Evolutionary conservation across 2,888 invertebrate genomes (phyloP).

Genomic region (Helicoverpa assulta): DNA sequence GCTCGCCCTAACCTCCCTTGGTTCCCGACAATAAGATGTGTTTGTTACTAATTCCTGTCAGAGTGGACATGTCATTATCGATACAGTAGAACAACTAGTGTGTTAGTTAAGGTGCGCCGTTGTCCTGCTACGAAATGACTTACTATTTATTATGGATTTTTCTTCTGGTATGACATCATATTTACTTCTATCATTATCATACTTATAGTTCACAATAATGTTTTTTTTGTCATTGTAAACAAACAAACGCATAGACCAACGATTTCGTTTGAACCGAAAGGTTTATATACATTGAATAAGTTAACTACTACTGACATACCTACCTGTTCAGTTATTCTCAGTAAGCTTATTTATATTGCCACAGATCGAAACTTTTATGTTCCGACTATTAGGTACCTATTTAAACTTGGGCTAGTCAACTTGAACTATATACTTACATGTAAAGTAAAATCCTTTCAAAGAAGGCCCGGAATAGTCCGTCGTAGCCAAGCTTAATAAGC

Average conservation of each 20-base stretch:
- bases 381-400: constrained; percentile 2
- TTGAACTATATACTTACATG: neutral
- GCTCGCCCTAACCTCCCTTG: constrained; percentile 56
- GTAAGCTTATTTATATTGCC: constrained; percentile 1
- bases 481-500: neutral
- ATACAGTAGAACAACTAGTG: constrained; percentile 84
- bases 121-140: constrained; percentile 83
- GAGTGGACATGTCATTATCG: constrained; percentile 88
- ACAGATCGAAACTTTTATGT: constrained; percentile 7
- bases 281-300: constrained; percentile 1
- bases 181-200: constrained; percentile 32
- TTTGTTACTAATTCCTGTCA: constrained; percentile 78
- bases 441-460: neutral
- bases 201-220: neutral
- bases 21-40: constrained; percentile 73
- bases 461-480: neutral
- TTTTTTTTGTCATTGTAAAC: constrained; percentile 12
- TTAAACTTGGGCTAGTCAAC: constrained; percentile 1
- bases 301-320: neutral
- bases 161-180: constrained; percentile 79
- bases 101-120: constrained; percentile 71
- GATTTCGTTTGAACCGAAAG: neutral
- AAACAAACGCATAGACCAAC: constrained; percentile 13
- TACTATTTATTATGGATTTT: constrained; percentile 82
- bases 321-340: constrained; percentile 20